Percentiles rank a stretch among this genome's conserved stretches.
Conservation (phyloP, 2,113 vertebrate species). For the Elaphurus davidianus region DNA sequence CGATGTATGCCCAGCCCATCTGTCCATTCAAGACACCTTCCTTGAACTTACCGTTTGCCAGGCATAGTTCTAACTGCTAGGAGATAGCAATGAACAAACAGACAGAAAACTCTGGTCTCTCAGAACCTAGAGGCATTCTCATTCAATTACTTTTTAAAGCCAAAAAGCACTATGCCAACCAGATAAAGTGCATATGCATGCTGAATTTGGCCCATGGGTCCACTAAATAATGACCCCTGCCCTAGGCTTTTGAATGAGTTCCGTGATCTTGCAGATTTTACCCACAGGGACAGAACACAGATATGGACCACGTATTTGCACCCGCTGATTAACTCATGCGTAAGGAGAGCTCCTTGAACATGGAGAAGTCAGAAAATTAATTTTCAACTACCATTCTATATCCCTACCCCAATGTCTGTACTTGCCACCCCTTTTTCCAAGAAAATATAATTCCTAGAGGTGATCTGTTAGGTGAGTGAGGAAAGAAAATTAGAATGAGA, state of each 20-base stretch:
- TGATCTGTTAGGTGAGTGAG: neutral
- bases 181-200: neutral
- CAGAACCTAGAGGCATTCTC: neutral
- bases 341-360: neutral
- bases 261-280: neutral
- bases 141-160: neutral
- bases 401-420: neutral
- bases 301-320: neutral
- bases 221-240: neutral
- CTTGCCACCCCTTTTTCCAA: conserved; percentile 1
- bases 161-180: neutral
- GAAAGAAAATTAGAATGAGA: neutral
- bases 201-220: neutral
- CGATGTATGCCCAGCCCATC: neutral
- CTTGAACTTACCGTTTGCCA: neutral
- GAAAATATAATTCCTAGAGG: conserved; percentile 46
- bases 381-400: conserved; percentile 18
- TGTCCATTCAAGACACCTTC: neutral
- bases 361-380: neutral
- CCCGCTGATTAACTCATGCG: neutral
- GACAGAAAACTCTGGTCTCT: neutral
- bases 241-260: conserved; percentile 37
- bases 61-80: neutral
- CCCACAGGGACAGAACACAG: neutral
- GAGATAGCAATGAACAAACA: neutral